phyloP scores from a whole-genome alignment of 2,888 invertebrate species.

The Nomada hirtipes region DNA sequence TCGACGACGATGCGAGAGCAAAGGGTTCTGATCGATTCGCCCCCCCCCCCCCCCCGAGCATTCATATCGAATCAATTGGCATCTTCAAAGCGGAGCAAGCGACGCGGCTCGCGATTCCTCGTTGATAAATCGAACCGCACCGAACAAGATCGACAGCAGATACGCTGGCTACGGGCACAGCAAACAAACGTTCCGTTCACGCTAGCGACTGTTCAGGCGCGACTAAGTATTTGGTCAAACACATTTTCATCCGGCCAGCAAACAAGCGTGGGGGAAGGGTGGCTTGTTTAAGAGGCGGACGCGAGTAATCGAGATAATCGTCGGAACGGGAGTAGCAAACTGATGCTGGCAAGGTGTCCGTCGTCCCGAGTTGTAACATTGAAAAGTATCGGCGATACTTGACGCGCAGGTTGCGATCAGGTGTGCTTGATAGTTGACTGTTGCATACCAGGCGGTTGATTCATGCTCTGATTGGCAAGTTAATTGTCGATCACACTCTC shows the following conservation, averaged over 20 bases:
- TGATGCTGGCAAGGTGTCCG: slow-evolving; percentile 37
- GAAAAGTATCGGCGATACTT: slow-evolving; percentile 18
- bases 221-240: slow-evolving; percentile 81
- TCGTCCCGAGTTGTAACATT: slow-evolving; percentile 12
- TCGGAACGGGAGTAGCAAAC: slow-evolving; percentile 14
- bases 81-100: background rate
- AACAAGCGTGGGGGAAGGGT: slow-evolving; percentile 58
- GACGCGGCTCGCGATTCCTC: slow-evolving; percentile 9
- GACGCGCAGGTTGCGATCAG: slow-evolving; percentile 33
- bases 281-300: slow-evolving; percentile 50
- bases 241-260: slow-evolving; percentile 78
- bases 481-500: slow-evolving; percentile 13
- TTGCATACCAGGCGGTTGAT: background rate
- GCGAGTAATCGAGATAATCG: slow-evolving; percentile 55
- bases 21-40: background rate
- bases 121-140: slow-evolving; percentile 34
- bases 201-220: slow-evolving; percentile 69
- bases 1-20: too few species aligned
- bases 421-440: slow-evolving; percentile 6
- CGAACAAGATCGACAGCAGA: slow-evolving; percentile 27
- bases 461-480: background rate
- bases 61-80: background rate
- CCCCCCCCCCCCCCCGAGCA: too few species aligned
- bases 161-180: slow-evolving; percentile 14
- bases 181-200: slow-evolving; percentile 67